These are phyloP conservation scores for Hephaestus fuliginosus DNA, from an alignment of 2,797 vertebrate species.

Conservation along the genomic window DNA sequence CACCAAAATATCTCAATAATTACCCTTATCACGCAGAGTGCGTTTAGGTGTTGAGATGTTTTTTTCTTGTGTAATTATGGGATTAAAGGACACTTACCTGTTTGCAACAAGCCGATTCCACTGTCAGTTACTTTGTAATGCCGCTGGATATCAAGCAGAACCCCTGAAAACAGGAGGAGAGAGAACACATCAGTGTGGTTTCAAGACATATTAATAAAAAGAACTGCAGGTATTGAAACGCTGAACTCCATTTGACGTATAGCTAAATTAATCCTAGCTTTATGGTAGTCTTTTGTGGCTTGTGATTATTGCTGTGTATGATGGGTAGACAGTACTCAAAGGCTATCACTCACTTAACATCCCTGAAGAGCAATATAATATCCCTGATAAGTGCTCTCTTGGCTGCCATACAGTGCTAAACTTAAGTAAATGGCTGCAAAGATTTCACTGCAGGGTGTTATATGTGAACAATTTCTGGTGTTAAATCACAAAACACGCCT, in stretches of 20 bases:
- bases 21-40: slow-evolving; percentile 24
- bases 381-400: slow-evolving; percentile 55
- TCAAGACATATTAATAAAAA: slow-evolving; percentile 6
- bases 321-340: slow-evolving; percentile 23
- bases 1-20: slow-evolving; percentile 51
- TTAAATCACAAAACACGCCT: slow-evolving; percentile 27
- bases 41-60: slow-evolving; percentile 27
- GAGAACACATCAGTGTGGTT: slow-evolving; percentile 16
- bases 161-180: slow-evolving; percentile 84
- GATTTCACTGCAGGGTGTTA: slow-evolving; percentile 32
- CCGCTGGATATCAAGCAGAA: slow-evolving; percentile 94
- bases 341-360: slow-evolving; percentile 51
- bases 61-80: slow-evolving; percentile 56
- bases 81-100: slow-evolving; percentile 88
- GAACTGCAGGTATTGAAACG: slow-evolving; percentile 23
- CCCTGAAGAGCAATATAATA: slow-evolving; percentile 38
- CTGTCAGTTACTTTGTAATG: slow-evolving; percentile 93
- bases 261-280: slow-evolving; percentile 24
- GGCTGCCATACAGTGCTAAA: slow-evolving; percentile 47
- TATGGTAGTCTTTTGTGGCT: slow-evolving; percentile 3
- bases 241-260: slow-evolving; percentile 7
- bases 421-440: slow-evolving; percentile 29
- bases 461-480: slow-evolving; percentile 1
- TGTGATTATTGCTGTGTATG: slow-evolving; percentile 33
- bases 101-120: slow-evolving; percentile 92